Percentiles rank a stretch among this genome's conserved stretches.
phyloP scores from a whole-genome alignment of 2,888 invertebrate species.

The Drosophila niveifrons region DNA sequence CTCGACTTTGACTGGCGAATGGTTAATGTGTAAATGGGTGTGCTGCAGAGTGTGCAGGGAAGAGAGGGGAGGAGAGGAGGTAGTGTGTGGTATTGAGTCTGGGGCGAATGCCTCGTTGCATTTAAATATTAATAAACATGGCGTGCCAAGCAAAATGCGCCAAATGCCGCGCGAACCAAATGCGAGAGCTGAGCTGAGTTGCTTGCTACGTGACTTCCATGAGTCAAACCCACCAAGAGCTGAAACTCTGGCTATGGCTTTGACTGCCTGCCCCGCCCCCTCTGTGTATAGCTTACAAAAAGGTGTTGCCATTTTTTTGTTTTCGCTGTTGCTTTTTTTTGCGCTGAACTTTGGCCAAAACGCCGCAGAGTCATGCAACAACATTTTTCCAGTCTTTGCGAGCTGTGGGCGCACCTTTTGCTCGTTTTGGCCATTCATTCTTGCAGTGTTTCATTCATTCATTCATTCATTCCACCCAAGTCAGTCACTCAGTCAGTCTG shows the following conservation, averaged over 20 bases:
- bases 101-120: constrained; percentile 77
- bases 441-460: constrained; percentile 18
- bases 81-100: constrained; percentile 40
- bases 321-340: constrained; percentile 5
- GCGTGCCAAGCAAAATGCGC: constrained; percentile 75
- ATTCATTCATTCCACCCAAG: constrained; percentile 15
- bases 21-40: constrained; percentile 8
- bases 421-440: constrained; percentile 45
- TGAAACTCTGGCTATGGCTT: constrained; percentile 1
- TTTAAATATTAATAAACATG: constrained; percentile 82
- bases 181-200: constrained; percentile 44
- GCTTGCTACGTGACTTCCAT: constrained; percentile 76
- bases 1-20: background rate
- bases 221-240: constrained; percentile 61
- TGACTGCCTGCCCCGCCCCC: constrained; percentile 35
- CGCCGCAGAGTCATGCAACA: constrained; percentile 72
- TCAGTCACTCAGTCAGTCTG: constrained; percentile 37
- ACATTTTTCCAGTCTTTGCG: constrained; percentile 26
- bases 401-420: constrained; percentile 66
- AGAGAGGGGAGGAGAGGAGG: background rate
- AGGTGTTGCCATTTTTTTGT: constrained; percentile 51
- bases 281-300: constrained; percentile 18
- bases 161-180: constrained; percentile 67
- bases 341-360: constrained; percentile 74
- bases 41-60: background rate